Evolutionary conservation across 2,797 vertebrate genomes (phyloP).

Genomic region (Peromyscus eremicus): DNA sequence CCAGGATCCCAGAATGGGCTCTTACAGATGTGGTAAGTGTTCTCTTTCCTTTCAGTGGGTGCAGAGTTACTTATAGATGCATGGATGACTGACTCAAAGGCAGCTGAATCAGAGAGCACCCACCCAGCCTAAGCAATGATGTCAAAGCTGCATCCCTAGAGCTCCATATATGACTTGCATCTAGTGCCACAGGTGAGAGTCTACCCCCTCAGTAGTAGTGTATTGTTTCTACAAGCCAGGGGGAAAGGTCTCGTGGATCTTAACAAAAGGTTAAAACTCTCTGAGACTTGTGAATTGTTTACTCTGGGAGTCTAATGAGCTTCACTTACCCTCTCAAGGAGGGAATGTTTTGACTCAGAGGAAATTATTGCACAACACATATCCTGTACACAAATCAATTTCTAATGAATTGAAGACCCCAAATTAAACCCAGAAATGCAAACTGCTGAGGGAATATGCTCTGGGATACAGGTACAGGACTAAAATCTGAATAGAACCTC

Average conservation of each 20-base stretch:
- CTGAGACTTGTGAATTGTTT: background rate
- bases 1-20: background rate
- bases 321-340: background rate
- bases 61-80: background rate
- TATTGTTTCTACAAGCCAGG: background rate
- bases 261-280: background rate
- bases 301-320: background rate
- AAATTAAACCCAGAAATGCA: background rate
- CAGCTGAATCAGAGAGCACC: background rate
- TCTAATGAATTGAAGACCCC: background rate
- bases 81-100: background rate
- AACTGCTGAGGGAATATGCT: background rate
- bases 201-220: background rate
- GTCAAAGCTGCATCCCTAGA: background rate
- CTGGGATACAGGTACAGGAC: background rate
- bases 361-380: background rate
- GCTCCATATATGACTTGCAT: background rate
- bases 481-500: background rate
- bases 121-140: too few relatives aligned
- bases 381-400: background rate
- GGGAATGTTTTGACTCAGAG: background rate
- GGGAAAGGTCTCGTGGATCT: background rate
- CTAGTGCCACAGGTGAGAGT: background rate
- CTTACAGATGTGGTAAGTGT: background rate
- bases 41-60: background rate